A percentile compares a stretch with the other conserved stretches of the same genome.
These are phyloP conservation scores for Allolobophora icterica DNA, from an alignment of 2,888 invertebrate genomes.

Conservation along the genomic window DNA sequence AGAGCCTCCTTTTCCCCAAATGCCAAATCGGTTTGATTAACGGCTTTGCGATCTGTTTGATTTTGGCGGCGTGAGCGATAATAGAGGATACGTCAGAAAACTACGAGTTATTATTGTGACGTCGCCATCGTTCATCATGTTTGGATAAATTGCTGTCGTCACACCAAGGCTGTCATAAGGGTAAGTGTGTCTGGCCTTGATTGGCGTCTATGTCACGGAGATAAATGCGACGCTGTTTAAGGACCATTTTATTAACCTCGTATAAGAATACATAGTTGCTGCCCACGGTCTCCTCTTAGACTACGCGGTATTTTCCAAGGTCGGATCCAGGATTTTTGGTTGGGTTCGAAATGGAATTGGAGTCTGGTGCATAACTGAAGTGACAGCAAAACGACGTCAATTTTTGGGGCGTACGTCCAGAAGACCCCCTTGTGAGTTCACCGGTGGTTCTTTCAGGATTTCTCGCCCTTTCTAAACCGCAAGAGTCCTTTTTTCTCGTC, in stretches of 20 bases:
- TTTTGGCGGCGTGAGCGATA: background rate
- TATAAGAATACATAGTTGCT: background rate
- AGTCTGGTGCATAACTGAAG: background rate
- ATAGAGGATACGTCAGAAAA: background rate
- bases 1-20: background rate
- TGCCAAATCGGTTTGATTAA: background rate
- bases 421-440: too few relatives aligned
- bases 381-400: too few relatives aligned
- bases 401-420: too few relatives aligned
- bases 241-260: background rate
- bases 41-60: background rate
- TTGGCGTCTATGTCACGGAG: background rate
- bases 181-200: background rate
- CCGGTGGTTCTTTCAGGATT: too few relatives aligned
- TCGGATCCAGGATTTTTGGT: background rate
- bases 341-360: background rate
- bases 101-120: background rate
- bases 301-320: background rate
- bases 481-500: too few relatives aligned
- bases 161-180: conserved; percentile 6
- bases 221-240: background rate
- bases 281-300: too few relatives aligned
- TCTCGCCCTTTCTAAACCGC: too few relatives aligned
- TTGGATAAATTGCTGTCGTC: conserved; percentile 6
- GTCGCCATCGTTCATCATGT: background rate